Base-by-base conservation (phyloP, 2,113 vertebrate genomes). In the Zootoca vivipara region DNA sequence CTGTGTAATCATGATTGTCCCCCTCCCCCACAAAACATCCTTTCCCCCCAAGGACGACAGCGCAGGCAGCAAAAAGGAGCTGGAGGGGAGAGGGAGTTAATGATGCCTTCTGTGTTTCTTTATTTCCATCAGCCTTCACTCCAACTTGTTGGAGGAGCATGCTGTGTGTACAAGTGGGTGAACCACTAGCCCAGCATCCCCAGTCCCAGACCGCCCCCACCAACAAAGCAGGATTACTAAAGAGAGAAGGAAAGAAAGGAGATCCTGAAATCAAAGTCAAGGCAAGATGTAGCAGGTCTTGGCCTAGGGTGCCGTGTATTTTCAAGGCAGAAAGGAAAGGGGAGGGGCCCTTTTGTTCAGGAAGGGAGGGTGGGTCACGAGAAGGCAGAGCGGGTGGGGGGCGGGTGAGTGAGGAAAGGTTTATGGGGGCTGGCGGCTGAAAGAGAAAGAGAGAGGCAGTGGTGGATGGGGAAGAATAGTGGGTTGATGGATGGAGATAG, bases 271-370 rank as follows among this genome's bases (percentile, higher is more conserved):
- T 33, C 7, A n/a, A 58, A 46, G 77, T 7, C 35, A 18, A 78
- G n/a, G 62, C 70, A 67, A 85, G 30, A 65, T 33, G 30, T 46
- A 20, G 30, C 83, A 26, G 42, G 56, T 64, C 12, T 62, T 33
- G 58, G 62, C 30, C 85, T 46, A n/a, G 26, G 52, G 3, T 62
- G 62, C 58, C 16, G 42, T 46, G 58, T 64, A n/a, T 64, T 83
- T 69, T 38, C 62, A 3, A 58, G n/a, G 26, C 13, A 38, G 56
- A n/a, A 77, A n/a, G 72, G 18, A 56, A 75, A 20, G n/a, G 62
- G 81, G 81, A 83, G 73, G 33, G 40, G 15, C n/a, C 81, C 87
- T 88, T 88, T 88, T 88, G 87, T 88, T 88, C 81, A 38, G 24
- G 58, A 35, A 78, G 42, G 82, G 73, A 83, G 72, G 75, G 6